These are phyloP conservation scores for Sebastes diaconus DNA, from an alignment of 2,797 vertebrate species.

Conservation along the genomic window DNA sequence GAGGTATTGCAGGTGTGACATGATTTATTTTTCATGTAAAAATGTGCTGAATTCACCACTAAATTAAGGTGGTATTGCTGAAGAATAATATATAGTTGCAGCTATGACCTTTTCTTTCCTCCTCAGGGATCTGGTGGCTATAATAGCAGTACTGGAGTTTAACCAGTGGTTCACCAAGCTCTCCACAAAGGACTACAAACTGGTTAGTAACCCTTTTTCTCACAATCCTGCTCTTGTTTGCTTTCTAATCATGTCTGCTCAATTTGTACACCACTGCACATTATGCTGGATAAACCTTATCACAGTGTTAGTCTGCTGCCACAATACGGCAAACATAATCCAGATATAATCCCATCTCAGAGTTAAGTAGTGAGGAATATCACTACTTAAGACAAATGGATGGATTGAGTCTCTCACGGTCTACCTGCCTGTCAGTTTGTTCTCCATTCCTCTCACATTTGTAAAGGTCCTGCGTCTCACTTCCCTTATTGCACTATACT, in stretches of 20 bases:
- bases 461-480: slow-evolving; percentile 6
- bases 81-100: background rate
- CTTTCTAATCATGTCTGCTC: background rate
- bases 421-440: background rate
- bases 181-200: slow-evolving; percentile 94
- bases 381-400: background rate
- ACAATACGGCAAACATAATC: background rate
- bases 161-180: slow-evolving; percentile 99
- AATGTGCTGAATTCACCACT: background rate
- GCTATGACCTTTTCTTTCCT: slow-evolving; percentile 21
- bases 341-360: background rate
- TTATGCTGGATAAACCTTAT: background rate
- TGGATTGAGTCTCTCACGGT: background rate
- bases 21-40: slow-evolving; percentile 2
- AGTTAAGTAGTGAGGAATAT: background rate
- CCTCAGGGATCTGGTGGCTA: slow-evolving; percentile 95
- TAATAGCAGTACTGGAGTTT: slow-evolving; percentile 95
- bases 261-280: background rate
- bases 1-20: background rate
- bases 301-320: background rate
- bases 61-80: background rate
- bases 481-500: background rate
- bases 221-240: background rate
- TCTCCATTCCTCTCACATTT: background rate
- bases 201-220: slow-evolving; percentile 84